Percentiles rank a stretch among this genome's conserved stretches.
phyloP scores from a whole-genome alignment of 2,113 vertebrate genomes.

The Chaenogobius annularis region DNA sequence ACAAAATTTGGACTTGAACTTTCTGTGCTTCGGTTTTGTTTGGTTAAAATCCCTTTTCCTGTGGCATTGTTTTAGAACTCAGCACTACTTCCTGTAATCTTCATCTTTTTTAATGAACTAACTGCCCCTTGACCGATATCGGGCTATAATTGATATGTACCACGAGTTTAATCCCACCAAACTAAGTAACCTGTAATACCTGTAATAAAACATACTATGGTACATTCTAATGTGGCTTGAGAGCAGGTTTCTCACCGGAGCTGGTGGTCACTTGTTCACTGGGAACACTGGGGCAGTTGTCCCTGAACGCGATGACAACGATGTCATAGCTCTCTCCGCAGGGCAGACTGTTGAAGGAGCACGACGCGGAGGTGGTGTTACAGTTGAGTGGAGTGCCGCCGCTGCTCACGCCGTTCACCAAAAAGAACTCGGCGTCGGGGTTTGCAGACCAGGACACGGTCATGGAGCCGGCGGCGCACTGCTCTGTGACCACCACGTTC shows the following conservation, averaged over 20 bases:
- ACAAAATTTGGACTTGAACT: no score
- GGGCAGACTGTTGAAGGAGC: conserved; percentile 50
- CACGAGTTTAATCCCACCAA: no score
- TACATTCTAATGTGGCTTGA: no score
- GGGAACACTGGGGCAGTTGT: conserved; percentile 57
- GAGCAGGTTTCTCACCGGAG: conserved; percentile 63
- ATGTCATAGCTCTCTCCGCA: conserved; percentile 71
- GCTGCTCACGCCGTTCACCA: conserved; percentile 49
- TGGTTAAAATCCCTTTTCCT: no score
- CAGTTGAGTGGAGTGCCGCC: conserved; percentile 48
- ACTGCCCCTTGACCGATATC: no score
- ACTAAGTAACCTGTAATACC: no score
- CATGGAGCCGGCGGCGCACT: conserved; percentile 53
- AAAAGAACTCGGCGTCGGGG: conserved; percentile 62
- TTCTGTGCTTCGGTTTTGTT: no score
- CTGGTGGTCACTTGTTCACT: conserved; percentile 37
- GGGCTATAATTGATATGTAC: no score
- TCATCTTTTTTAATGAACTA: no score
- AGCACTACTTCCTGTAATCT: no score
- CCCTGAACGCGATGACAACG: conserved; percentile 55
- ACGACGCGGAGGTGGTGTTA: conserved; percentile 47
- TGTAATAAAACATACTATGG: no score
- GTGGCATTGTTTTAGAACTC: no score
- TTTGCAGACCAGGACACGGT: conserved; percentile 67
- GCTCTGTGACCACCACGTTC: conserved; percentile 37